Percentiles rank a stretch among this genome's conserved stretches.
Conservation (phyloP, 2,888 invertebrate species). For the Ganaspis brasiliensis region DNA sequence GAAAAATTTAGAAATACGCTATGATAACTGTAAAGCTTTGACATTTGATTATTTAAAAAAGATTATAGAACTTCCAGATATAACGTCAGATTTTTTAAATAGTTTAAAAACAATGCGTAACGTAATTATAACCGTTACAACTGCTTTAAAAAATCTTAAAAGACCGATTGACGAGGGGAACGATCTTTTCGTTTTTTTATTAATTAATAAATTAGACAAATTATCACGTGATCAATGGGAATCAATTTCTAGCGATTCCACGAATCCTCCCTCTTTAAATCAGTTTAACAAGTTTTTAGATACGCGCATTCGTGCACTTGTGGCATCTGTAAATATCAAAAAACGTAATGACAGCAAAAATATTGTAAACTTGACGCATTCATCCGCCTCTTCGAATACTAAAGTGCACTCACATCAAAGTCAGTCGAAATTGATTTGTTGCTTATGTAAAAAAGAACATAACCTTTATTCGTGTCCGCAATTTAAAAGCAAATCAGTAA, state of each 20-base stretch:
- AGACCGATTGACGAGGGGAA: conserved; percentile 1
- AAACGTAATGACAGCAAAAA: neutral
- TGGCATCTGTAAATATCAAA: neutral
- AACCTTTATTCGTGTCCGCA: neutral
- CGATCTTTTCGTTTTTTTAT: conserved; percentile 14
- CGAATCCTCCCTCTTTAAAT: neutral
- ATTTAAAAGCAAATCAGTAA: neutral
- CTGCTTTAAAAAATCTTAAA: neutral
- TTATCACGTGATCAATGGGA: conserved; percentile 8
- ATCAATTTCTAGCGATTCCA: neutral
- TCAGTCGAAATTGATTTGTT: neutral
- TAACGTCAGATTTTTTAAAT: neutral
- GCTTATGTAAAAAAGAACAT: neutral
- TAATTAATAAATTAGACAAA: conserved; percentile 12
- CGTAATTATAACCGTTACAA: neutral
- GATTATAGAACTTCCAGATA: neutral
- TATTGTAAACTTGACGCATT: too few relatives aligned
- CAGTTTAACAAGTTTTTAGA: neutral
- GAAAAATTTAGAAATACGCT: neutral
- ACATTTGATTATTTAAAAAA: neutral
- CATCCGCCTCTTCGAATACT: neutral
- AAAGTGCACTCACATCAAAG: neutral
- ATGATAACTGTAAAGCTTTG: neutral
- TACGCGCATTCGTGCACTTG: neutral
- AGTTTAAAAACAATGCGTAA: neutral